Evolutionary conservation across 2,113 vertebrate genomes (phyloP), one percentile per base, ranked within the genome.

Genomic region (Ondatra zibethicus): DNA sequence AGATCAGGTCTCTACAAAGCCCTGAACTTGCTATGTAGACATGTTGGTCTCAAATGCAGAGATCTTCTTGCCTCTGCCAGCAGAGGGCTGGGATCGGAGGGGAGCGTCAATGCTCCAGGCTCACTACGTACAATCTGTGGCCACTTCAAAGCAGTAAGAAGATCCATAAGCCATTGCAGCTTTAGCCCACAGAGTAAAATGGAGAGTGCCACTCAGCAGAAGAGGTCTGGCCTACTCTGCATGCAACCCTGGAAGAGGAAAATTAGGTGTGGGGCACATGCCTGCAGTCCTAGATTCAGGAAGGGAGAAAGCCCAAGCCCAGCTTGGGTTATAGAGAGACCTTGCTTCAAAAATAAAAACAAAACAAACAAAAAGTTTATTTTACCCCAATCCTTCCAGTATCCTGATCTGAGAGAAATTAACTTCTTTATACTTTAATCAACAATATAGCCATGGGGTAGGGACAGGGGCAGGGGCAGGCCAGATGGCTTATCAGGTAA

Each of bases 141-240:
- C n/a, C 75, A 89, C 75, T 47, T 84, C 29, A 92, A 89, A 76
- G 55, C 33, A 86, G 42, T 63, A 75, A 45, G 25, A 92, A 91
- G 65, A 91, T 47, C 23, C 23, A 94, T 14, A 78, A 91, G 39
- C 12, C 63, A 87, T 50, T 55, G 42, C 5, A 66, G 31, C 31
- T 80, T 93, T 80, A 75, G 75, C 17, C 45, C 75, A 55, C 0
- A 80, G 0, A 63, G 21, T 88, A 72, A 61, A 45, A 85, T 72
- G 70, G 70, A 72, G 16, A 72, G 36, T 19, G 3, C 36, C 16
- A 2, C 7, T 72, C 68, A 72, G 68, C 68, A 72, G 17, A 16
- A 72, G 66, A 70, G 17, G 17, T 8, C 17, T 72, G 70, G 17
- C 36, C 70, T 72, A n/a, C 17, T 72, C 70, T n/a, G 70, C 70